These are phyloP conservation scores for Brienomyrus brachyistius DNA, from an alignment of 2,113 vertebrate species.

Conservation along the genomic window DNA sequence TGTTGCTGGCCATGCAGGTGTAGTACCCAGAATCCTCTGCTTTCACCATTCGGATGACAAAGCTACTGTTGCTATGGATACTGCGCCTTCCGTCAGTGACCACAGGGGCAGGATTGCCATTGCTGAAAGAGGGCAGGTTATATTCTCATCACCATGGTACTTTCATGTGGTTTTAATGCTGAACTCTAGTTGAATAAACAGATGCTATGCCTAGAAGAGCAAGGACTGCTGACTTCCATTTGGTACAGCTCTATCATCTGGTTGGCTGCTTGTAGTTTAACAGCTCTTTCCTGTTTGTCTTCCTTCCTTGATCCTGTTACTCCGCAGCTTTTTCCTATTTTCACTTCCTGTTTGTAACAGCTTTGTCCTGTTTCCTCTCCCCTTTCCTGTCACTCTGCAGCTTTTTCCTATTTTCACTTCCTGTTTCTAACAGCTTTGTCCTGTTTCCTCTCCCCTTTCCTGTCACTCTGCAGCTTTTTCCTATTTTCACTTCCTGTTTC, in stretches of 20 bases:
- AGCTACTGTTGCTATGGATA: constrained; percentile 90
- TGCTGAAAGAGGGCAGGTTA: constrained; percentile 55
- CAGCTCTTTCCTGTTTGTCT: background rate
- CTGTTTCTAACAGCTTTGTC: no score
- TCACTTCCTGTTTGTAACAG: background rate
- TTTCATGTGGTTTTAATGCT: background rate
- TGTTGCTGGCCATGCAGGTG: constrained; percentile 89
- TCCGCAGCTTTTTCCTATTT: background rate
- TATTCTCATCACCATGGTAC: background rate
- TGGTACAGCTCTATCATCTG: background rate
- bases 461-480: no score
- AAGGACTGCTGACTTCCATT: background rate
- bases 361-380: background rate
- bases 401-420: background rate
- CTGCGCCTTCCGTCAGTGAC: constrained; percentile 86
- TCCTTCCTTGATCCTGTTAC: background rate
- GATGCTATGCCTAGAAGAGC: background rate
- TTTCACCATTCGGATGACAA: constrained; percentile 89
- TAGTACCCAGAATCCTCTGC: constrained; percentile 97
- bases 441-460: no score
- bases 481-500: no score
- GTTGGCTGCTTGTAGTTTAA: background rate
- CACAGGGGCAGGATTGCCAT: constrained; percentile 85
- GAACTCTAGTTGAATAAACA: background rate
- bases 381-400: background rate